Evolutionary conservation across 2,888 invertebrate genomes (phyloP), one percentile per base, ranked within the genome.

Genomic region (Stenodera caucasica): DNA sequence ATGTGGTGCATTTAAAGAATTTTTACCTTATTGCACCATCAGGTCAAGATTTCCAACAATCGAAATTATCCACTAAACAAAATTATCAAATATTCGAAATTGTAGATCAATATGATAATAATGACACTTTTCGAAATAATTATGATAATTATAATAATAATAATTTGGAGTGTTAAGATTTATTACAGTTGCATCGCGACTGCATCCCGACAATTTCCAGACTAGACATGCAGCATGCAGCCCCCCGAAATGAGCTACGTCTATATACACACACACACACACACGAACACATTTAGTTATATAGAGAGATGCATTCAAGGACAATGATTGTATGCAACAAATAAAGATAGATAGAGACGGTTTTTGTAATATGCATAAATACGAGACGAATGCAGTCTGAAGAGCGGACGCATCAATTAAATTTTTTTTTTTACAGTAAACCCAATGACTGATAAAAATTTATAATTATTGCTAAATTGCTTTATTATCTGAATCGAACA

Each of bases 301-400:
- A 70, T 74, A 67, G 74, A 74, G 76, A 77, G 74, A 74, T 75
- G 77, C 75, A 75, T 73, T 76, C 77, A 77, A 77, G 77, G 76
- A 75, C 77, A 75, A 68, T 72, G 8, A 9, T 45, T 2, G 11
- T n/a, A n/a, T n/a, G n/a, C n/a, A n/a, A n/a, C n/a, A 21, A 21
- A 45, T 11, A 18, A 11, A 45, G 11, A 18, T 14, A 18, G 2
- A 18, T 21, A 45, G 18, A 3, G 11, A 11, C 21, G 45, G 18
- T 21, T 45, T 21, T 21, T 21, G 45, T n/a, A n/a, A 11, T 21
- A 45, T 21, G 45, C 37, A 40, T 40, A 29, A 6, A 29, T 4
- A 29, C 29, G 29, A 29, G 14, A 37, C 21, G 45, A 21, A 45
- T 21, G 21, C 45, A 45, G 45, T 12, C 2, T 21, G 9, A 15